A percentile compares a stretch with the other conserved stretches of the same genome.
These are phyloP conservation scores for Catharus minimus DNA, from an alignment of 2,113 vertebrate species.

Conservation along the genomic window DNA sequence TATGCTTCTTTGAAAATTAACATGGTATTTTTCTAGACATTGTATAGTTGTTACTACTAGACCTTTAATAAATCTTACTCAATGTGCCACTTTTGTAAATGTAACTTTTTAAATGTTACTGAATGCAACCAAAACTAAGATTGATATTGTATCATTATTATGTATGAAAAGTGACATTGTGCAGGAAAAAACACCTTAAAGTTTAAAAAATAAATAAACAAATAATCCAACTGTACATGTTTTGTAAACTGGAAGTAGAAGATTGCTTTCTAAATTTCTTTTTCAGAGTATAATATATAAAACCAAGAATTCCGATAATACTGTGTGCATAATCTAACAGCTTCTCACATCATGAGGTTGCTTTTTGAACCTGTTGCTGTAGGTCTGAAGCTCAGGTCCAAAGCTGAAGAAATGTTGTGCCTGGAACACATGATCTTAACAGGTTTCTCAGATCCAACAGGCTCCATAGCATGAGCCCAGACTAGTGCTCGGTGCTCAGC, in stretches of 20 bases:
- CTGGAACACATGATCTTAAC: neutral
- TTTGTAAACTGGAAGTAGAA: neutral
- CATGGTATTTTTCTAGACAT: slow-evolving; percentile 55
- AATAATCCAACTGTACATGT: neutral
- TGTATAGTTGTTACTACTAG: slow-evolving; percentile 37
- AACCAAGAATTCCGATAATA: neutral
- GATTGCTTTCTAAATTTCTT: neutral
- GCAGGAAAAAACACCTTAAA: neutral
- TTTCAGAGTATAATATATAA: neutral
- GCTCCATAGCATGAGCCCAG: neutral
- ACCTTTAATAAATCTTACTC: slow-evolving; percentile 4
- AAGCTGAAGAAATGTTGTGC: neutral
- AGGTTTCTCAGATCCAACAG: slow-evolving; percentile 2
- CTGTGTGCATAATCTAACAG: neutral
- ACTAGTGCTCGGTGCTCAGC: neutral
- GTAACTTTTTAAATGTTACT: slow-evolving; percentile 33
- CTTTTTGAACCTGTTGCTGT: neutral
- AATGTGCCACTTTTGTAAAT: slow-evolving; percentile 45
- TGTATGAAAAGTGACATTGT: neutral
- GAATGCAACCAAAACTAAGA: slow-evolving; percentile 11
- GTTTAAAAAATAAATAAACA: slow-evolving; percentile 19
- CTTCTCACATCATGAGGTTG: neutral
- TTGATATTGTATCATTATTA: neutral
- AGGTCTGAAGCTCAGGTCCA: neutral
- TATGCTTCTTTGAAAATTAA: slow-evolving; percentile 19